Conservation (phyloP, 2,113 vertebrate species). For the Polypterus bichir region DNA sequence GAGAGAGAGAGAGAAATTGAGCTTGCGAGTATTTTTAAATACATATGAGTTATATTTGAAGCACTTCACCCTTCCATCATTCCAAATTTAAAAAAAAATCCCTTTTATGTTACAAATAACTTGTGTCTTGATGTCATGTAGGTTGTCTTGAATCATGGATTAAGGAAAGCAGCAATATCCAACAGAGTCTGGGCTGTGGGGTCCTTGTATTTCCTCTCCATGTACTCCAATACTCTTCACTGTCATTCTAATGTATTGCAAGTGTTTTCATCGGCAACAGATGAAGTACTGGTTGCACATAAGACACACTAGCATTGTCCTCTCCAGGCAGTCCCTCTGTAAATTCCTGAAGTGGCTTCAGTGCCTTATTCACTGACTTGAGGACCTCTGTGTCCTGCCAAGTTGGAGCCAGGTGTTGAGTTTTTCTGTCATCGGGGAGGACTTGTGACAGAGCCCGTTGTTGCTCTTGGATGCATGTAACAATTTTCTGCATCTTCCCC, state of each 20-base stretch:
- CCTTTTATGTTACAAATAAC: too few relatives aligned
- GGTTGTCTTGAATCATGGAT: slow-evolving; percentile 4
- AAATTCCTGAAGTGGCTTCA: slow-evolving; percentile 7
- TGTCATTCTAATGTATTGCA: slow-evolving; percentile 7
- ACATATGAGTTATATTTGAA: too few relatives aligned
- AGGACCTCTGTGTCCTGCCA: slow-evolving; percentile 12
- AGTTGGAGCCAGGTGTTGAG: slow-evolving; percentile 1
- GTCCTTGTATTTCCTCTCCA: slow-evolving; percentile 9
- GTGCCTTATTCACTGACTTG: background rate
- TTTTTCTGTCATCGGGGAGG: slow-evolving; percentile 13
- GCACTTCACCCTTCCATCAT: too few relatives aligned
- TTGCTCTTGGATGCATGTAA: background rate
- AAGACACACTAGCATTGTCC: slow-evolving; percentile 2
- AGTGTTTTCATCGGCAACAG: slow-evolving; percentile 11
- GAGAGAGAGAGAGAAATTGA: too few relatives aligned
- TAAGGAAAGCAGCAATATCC: slow-evolving; percentile 11
- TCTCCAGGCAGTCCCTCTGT: slow-evolving; percentile 11
- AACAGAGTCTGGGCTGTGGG: slow-evolving; percentile 8
- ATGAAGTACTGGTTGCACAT: slow-evolving; percentile 7
- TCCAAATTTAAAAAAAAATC: too few relatives aligned
- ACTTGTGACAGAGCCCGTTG: slow-evolving; percentile 4
- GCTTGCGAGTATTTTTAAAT: too few relatives aligned
- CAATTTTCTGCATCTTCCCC: too few relatives aligned
- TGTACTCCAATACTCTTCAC: slow-evolving; percentile 10
- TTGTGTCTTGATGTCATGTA: too few relatives aligned